Conservation (phyloP, 2,888 invertebrate species). For the Exocentrus adspersus region DNA sequence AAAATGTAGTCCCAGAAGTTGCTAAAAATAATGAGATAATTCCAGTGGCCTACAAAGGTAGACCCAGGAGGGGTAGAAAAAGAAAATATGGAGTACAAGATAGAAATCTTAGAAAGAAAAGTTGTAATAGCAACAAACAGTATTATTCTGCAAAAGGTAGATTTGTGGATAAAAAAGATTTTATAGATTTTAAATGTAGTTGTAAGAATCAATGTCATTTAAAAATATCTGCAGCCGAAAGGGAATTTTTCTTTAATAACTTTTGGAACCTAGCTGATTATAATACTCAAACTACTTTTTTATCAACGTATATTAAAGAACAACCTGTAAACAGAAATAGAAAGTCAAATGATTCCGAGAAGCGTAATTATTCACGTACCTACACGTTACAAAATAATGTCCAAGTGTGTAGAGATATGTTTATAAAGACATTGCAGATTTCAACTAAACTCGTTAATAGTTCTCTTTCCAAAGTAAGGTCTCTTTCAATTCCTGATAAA, state of each 20-base stretch:
- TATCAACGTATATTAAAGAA: slow-evolving; percentile 10
- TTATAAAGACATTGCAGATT: slow-evolving; percentile 4
- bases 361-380: too few species aligned
- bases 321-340: slow-evolving; percentile 3
- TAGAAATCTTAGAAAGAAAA: slow-evolving; percentile 15
- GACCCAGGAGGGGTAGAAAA: slow-evolving; percentile 1
- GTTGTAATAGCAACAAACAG: slow-evolving; percentile 27
- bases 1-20: too few species aligned
- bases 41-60: too few species aligned
- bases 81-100: neutral
- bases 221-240: slow-evolving; percentile 17
- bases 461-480: slow-evolving; percentile 13
- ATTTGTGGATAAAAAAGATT: slow-evolving; percentile 25
- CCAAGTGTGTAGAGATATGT: slow-evolving; percentile 8
- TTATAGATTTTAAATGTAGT: slow-evolving; percentile 27
- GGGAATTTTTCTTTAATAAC: slow-evolving; percentile 10
- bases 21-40: too few species aligned
- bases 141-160: slow-evolving; percentile 33
- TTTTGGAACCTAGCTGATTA: slow-evolving; percentile 14
- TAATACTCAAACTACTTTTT: too few species aligned
- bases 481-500: slow-evolving; percentile 6
- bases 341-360: slow-evolving; percentile 1
- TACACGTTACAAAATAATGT: too few species aligned
- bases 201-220: slow-evolving; percentile 19
- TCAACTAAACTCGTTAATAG: slow-evolving; percentile 13